Base-by-base conservation (phyloP, 2,113 vertebrate genomes). In the Oncorhynchus clarkii region DNA sequence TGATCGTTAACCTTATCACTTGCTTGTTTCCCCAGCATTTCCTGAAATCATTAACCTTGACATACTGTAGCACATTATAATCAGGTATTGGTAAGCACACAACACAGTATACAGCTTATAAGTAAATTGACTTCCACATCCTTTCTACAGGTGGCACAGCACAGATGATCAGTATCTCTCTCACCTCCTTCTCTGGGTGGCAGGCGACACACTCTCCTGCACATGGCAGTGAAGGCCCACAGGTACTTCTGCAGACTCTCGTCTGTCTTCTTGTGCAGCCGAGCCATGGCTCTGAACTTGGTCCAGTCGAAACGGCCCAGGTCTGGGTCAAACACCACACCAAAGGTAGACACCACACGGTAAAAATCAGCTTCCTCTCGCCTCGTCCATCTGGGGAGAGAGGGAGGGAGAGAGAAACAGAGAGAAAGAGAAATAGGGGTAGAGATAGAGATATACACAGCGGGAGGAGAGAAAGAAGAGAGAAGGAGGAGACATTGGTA, bases 321-420 rank as follows among this genome's bases (percentile, higher is more conserved):
- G 71, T 93, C 96, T 16, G 97, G 97, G 87, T 99, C 96, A 85
- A 99, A 99, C 65, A 99, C 97, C 1, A 99, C 97, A 14, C 98
- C 98, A 81, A 99, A 99, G 0, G 98, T 99, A 45, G 98, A 99
- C 7, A 99, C 98, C 1, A 99, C 98, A 34, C 98, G 93, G 80
- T 99, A 99, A 54, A 99, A 99, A 79, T 99, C 98, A 3, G 98
- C 98, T 87, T 99, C 98, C 89, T 99, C 98, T 87, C 98, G 94
- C 87, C 98, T 94, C 0, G 98, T 99, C 98, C 98, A 99, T 65
- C 98, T 99, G 84, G 24, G 71, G 72, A 14, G 72, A 18, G 31
- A 13, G 31, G 27, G 48, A 48, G 26, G 11, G 5, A 13, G 20
- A 22, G 24, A 34, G 29, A 8, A 18, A 18, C 20, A 2, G 31